Percentiles rank a stretch among this genome's conserved stretches.
Evolutionary conservation across 2,113 vertebrate species (phyloP).

Genomic region (Scomber scombrus): DNA sequence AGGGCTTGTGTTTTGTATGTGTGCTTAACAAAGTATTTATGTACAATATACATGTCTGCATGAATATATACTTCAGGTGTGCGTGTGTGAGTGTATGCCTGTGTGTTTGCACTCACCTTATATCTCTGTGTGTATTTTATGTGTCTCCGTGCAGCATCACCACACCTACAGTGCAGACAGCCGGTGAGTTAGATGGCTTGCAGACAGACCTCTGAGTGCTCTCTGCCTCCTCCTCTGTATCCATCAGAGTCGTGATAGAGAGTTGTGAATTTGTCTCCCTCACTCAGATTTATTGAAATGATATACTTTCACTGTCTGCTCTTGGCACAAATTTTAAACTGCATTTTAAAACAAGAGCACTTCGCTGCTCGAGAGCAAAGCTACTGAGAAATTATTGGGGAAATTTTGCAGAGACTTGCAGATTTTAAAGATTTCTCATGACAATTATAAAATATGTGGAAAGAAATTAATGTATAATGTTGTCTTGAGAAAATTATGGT

Average conservation of each 20-base stretch:
- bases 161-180: slow-evolving; percentile 46
- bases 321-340: slow-evolving; percentile 52
- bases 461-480: not conserved
- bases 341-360: slow-evolving; percentile 56
- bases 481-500: slow-evolving; percentile 7
- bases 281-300: slow-evolving; percentile 76
- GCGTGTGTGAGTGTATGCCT: not conserved
- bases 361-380: slow-evolving; percentile 30
- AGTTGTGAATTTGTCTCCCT: slow-evolving; percentile 67
- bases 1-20: not conserved
- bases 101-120: slow-evolving; percentile 15
- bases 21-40: slow-evolving; percentile 28
- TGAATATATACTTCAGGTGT: slow-evolving; percentile 17
- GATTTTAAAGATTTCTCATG: slow-evolving; percentile 25
- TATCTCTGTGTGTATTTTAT: slow-evolving; percentile 7
- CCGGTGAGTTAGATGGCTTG: slow-evolving; percentile 60
- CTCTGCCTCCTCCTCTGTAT: slow-evolving; percentile 56
- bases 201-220: slow-evolving; percentile 63
- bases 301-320: slow-evolving; percentile 65
- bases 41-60: slow-evolving; percentile 30
- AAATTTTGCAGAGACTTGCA: slow-evolving; percentile 18
- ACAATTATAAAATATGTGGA: not conserved
- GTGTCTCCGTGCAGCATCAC: slow-evolving; percentile 40
- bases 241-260: slow-evolving; percentile 66
- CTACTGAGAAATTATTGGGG: slow-evolving; percentile 22